Conservation (phyloP, 64 coral and sea anemone species). For the Montipora sp. region DNA sequence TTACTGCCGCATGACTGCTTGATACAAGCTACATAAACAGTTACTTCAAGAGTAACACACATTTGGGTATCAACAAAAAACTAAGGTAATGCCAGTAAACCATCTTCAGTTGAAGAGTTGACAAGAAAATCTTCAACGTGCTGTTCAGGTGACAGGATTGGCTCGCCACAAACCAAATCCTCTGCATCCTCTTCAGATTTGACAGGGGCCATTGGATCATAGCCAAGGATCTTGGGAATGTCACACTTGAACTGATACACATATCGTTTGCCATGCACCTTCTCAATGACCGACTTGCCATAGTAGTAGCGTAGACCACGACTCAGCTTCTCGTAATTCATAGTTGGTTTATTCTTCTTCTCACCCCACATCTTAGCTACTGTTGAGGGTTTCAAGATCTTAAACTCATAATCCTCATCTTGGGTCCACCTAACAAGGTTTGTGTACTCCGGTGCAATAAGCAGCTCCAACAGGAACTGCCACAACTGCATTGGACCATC, state of each 20-base stretch:
- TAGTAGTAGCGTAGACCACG: constrained; percentile 98
- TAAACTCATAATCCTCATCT: constrained; percentile 95
- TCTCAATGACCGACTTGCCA: constrained; percentile 94
- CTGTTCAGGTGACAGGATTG: constrained; percentile 54
- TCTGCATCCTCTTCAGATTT: constrained; percentile 54
- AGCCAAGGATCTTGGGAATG: constrained; percentile 93
- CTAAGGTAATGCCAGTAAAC: constrained; percentile 6
- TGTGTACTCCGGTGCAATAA: constrained; percentile 1
- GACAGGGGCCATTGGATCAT: constrained; percentile 74
- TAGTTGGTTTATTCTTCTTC: constrained; percentile 93
- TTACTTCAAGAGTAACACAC: constrained; percentile 61
- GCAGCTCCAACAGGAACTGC: constrained; percentile 88
- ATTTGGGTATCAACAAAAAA: constrained; percentile 70
- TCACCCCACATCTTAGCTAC: constrained; percentile 96
- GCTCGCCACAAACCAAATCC: constrained; percentile 85
- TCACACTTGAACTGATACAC: constrained; percentile 96
- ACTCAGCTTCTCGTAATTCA: constrained; percentile 99
- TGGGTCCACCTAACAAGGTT: constrained; percentile 86
- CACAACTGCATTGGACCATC: constrained; percentile 96
- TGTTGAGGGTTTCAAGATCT: constrained; percentile 69
- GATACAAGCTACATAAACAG: constrained; percentile 82
- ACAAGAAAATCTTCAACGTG: constrained; percentile 57
- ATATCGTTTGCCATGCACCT: constrained; percentile 96
- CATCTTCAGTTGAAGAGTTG: constrained; percentile 42
- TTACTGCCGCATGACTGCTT: constrained; percentile 62